Evolutionary conservation across 1,140 invertebrate genomes (phyloP).

Genomic region (Tetragnatha versicolor): DNA sequence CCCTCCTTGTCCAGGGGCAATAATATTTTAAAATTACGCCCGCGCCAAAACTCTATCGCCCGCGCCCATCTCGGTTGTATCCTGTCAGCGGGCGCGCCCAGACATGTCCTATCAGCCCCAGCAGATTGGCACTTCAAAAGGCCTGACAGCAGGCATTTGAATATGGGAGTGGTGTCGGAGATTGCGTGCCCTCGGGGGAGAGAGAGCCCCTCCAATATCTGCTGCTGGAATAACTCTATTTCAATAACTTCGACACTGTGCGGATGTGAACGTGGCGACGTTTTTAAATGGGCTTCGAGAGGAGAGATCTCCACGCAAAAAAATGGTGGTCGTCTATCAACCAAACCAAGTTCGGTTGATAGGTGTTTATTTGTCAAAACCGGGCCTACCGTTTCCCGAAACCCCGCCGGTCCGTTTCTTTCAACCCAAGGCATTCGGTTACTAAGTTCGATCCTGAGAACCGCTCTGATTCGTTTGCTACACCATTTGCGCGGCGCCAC

Average conservation of each 20-base stretch:
- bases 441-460: no score
- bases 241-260: slow-evolving; percentile 30
- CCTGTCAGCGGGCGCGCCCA: background rate
- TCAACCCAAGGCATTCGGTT: no score
- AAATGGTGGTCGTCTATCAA: no score
- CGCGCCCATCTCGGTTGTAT: slow-evolving; percentile 29
- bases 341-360: no score
- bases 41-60: slow-evolving; percentile 21
- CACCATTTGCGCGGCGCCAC: no score
- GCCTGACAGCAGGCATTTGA: slow-evolving; percentile 44
- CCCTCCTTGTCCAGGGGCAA: background rate
- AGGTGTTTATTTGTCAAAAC: no score
- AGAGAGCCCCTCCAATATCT: background rate
- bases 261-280: background rate
- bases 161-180: slow-evolving; percentile 24
- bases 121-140: slow-evolving; percentile 37
- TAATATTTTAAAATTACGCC: slow-evolving; percentile 31
- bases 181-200: slow-evolving; percentile 19
- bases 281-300: background rate
- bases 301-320: no score
- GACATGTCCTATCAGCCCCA: slow-evolving; percentile 32
- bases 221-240: slow-evolving; percentile 39
- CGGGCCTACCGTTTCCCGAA: no score
- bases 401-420: no score
- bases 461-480: no score